Conservation (phyloP, 2,113 vertebrate species). For the Etheostoma spectabile region DNA sequence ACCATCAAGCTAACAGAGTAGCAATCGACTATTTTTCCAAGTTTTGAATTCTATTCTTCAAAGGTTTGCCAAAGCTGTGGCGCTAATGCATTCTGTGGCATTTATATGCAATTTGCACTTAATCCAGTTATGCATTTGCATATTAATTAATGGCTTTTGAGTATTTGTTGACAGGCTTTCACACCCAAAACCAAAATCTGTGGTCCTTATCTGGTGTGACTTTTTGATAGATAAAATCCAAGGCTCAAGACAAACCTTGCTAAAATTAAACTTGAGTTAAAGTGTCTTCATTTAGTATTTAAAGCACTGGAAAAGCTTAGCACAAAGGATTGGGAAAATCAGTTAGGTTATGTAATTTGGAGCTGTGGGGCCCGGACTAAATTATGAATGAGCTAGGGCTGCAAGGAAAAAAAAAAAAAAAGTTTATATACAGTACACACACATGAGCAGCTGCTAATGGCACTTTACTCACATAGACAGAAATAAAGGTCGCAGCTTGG, state of each 20-base stretch:
- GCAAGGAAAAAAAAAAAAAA: neutral
- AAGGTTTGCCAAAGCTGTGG: constrained; percentile 56
- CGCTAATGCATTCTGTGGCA: constrained; percentile 22
- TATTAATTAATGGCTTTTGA: constrained; percentile 39
- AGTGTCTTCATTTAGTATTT: constrained; percentile 42
- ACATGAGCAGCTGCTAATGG: constrained; percentile 64
- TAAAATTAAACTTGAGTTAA: constrained; percentile 14
- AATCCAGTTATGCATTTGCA: constrained; percentile 59
- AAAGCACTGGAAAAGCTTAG: constrained; percentile 49
- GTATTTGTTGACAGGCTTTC: constrained; percentile 42
- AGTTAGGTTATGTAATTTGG: constrained; percentile 12
- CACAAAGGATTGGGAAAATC: constrained; percentile 43
- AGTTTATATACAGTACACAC: constrained; percentile 4
- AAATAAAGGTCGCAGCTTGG: constrained; percentile 49
- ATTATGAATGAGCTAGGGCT: constrained; percentile 59
- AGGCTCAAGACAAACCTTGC: constrained; percentile 46
- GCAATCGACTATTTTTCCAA: constrained; percentile 58
- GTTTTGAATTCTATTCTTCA: constrained; percentile 36
- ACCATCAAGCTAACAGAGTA: constrained; percentile 52
- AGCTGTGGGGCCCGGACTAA: constrained; percentile 63
- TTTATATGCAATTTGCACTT: constrained; percentile 61
- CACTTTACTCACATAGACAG: constrained; percentile 69
- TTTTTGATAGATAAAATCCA: constrained; percentile 44
- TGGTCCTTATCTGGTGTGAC: constrained; percentile 12
- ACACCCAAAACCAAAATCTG: constrained; percentile 34